phyloP scores from a whole-genome alignment of 2,113 vertebrate genomes.

The Nothobranchius kuhntae region DNA sequence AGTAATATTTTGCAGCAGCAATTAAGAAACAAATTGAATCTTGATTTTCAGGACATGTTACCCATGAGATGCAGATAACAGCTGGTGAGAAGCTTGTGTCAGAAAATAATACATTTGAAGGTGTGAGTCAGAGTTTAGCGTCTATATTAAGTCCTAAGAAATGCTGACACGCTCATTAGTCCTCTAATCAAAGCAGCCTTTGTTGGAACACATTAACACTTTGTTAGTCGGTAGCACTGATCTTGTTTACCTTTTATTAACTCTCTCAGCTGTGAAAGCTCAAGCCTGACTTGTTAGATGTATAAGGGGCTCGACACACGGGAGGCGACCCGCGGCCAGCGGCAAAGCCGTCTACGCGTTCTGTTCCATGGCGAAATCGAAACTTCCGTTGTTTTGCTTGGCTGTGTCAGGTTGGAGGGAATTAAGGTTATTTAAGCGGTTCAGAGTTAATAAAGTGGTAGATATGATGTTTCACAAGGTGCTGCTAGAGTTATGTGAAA shows the following conservation, averaged over 20 bases:
- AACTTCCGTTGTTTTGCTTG: too few species aligned
- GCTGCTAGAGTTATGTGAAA: too few species aligned
- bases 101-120: slow-evolving; percentile 35
- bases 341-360: too few species aligned
- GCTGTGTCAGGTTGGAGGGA: too few species aligned
- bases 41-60: slow-evolving; percentile 47
- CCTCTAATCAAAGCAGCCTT: slow-evolving; percentile 24
- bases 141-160: slow-evolving; percentile 25
- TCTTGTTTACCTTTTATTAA: slow-evolving; percentile 42
- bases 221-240: slow-evolving; percentile 34
- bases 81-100: slow-evolving; percentile 63
- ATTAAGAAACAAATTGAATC: slow-evolving; percentile 52
- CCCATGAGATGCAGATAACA: slow-evolving; percentile 60
- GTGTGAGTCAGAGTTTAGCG: slow-evolving; percentile 13
- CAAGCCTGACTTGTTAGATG: background rate
- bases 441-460: too few species aligned
- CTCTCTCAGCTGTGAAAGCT: slow-evolving; percentile 18
- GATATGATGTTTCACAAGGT: too few species aligned
- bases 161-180: slow-evolving; percentile 39
- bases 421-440: too few species aligned
- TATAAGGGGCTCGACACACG: too few species aligned
- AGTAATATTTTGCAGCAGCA: slow-evolving; percentile 34
- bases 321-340: too few species aligned
- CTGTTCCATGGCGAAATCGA: too few species aligned
- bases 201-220: slow-evolving; percentile 23